Percentiles rank a stretch among this genome's conserved stretches.
Conservation (phyloP, 92 coral and sea anemone species). For the Blastomussa wellsi region DNA sequence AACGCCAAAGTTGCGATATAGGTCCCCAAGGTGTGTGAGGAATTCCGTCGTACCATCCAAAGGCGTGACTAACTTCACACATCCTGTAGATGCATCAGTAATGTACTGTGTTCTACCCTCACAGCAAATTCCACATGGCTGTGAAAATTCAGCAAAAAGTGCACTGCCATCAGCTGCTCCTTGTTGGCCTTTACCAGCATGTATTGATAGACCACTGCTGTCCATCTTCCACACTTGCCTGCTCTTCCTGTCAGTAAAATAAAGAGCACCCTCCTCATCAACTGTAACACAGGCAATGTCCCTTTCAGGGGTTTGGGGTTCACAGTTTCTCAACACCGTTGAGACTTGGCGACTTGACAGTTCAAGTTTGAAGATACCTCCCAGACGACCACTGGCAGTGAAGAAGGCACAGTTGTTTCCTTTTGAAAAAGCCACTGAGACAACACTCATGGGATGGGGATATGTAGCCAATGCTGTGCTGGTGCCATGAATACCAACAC, state of each 20-base stretch:
- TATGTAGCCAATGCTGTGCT: too few relatives aligned
- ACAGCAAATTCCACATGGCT: constrained; percentile 38
- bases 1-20: too few relatives aligned
- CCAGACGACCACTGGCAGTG: constrained; percentile 38
- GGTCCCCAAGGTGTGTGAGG: too few relatives aligned
- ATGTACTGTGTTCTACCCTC: constrained; percentile 33
- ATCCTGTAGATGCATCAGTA: too few relatives aligned
- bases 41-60: constrained; percentile 11
- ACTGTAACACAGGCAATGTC: constrained; percentile 24
- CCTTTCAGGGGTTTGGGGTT: constrained; percentile 38
- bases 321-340: constrained; percentile 30
- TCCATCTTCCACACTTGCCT: constrained; percentile 48
- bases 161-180: constrained; percentile 52
- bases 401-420: too few relatives aligned
- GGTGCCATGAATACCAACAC: too few relatives aligned
- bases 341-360: constrained; percentile 37
- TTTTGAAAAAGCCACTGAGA: too few relatives aligned
- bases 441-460: too few relatives aligned
- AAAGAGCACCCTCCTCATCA: constrained; percentile 34
- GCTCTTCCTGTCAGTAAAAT: constrained; percentile 27
- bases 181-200: constrained; percentile 46
- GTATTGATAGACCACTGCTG: constrained; percentile 26
- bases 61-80: constrained; percentile 20
- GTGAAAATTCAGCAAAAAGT: constrained; percentile 44
- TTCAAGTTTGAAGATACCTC: constrained; percentile 26